Conservation (phyloP, 2,797 vertebrate genomes). For the Botia almorhae region DNA sequence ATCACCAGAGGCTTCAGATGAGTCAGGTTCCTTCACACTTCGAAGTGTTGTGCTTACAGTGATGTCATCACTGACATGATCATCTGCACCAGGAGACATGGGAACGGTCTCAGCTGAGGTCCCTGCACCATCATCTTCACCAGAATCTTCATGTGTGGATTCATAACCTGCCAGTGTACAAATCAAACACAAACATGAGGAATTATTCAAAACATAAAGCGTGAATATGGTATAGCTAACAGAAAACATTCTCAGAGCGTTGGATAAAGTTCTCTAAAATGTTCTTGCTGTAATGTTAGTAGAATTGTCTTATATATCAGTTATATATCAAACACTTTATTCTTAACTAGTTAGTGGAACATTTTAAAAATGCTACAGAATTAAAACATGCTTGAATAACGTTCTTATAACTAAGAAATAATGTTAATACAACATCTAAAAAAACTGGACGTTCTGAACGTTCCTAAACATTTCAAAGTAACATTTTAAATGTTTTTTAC, state of each 20-base stretch:
- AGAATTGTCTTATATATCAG: no score
- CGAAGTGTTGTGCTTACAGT: conserved; percentile 42
- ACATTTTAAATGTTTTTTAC: no score
- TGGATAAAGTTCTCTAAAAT: no score
- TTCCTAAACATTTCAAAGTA: no score
- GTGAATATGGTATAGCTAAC: conserved; percentile 21
- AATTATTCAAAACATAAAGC: not conserved
- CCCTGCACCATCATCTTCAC: conserved; percentile 35
- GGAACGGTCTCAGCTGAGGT: conserved; percentile 45
- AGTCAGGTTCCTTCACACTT: conserved; percentile 39
- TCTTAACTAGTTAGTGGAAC: no score
- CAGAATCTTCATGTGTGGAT: conserved; percentile 35
- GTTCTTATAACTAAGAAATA: no score
- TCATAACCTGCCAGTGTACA: conserved; percentile 58
- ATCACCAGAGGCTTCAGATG: conserved; percentile 51
- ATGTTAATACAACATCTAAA: no score
- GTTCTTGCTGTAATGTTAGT: no score
- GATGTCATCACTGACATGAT: conserved; percentile 47
- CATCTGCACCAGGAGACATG: conserved; percentile 42
- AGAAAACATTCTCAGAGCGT: not conserved
- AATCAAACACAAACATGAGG: not conserved
- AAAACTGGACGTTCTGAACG: no score
- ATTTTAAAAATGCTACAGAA: no score
- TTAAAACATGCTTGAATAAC: not conserved
- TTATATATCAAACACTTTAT: no score